Percentiles rank a stretch among this genome's conserved stretches.
Conservation (phyloP, 2,797 vertebrate genomes). For the Tokudaia muenninki region DNA sequence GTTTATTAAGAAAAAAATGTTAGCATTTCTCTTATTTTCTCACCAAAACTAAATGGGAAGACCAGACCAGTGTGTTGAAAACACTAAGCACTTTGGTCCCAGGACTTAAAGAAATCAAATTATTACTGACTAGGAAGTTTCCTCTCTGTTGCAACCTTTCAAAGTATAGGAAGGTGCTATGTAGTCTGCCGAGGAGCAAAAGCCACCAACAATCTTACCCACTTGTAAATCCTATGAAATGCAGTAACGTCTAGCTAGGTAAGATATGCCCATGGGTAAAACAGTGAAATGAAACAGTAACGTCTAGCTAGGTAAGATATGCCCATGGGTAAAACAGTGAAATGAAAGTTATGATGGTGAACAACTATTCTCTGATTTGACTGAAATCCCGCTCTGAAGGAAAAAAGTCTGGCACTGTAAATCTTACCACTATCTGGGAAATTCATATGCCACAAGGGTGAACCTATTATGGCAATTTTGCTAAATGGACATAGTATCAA, state of each 20-base stretch:
- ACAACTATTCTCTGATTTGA: not conserved
- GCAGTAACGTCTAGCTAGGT: not conserved
- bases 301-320: not conserved
- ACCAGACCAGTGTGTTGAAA: not conserved
- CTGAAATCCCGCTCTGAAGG: not conserved
- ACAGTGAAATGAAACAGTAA: not conserved
- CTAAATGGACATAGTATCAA: not conserved
- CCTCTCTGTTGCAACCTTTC: not conserved
- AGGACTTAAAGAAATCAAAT: not conserved
- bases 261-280: not conserved
- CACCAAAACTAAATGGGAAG: not conserved
- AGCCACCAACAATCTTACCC: not conserved
- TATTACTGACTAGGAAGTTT: not conserved
- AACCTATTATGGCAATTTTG: not conserved
- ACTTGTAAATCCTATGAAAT: not conserved
- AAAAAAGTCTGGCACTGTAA: not conserved
- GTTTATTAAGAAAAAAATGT: slow-evolving; percentile 31
- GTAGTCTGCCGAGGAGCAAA: not conserved
- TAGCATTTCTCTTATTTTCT: not conserved
- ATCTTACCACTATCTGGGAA: not conserved
- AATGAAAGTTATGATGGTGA: not conserved
- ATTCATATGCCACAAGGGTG: not conserved
- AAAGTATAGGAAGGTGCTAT: not conserved
- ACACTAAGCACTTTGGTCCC: not conserved
- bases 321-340: not conserved